These are phyloP conservation scores for Sylvilagus floridanus DNA, from an alignment of 2,797 vertebrate genomes.

Conservation along the genomic window DNA sequence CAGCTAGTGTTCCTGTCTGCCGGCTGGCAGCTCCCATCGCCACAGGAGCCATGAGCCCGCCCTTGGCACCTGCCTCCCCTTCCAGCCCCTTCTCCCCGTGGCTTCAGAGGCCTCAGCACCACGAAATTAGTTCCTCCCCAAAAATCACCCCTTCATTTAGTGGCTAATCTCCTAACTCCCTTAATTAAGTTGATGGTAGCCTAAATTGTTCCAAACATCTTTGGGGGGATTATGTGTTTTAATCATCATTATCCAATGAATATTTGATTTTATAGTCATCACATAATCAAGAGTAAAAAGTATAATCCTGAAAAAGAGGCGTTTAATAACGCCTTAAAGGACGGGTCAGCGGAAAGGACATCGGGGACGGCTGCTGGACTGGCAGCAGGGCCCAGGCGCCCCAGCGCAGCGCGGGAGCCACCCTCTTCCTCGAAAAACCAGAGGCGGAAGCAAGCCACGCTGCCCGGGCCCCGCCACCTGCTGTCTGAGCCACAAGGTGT, in stretches of 20 bases:
- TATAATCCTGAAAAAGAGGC: constrained; percentile 87
- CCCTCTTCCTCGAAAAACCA: neutral
- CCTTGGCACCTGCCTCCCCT: neutral
- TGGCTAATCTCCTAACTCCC: constrained; percentile 86
- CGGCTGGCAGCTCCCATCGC: neutral
- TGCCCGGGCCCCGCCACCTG: neutral
- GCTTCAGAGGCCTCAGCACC: constrained; percentile 60
- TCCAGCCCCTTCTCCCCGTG: constrained; percentile 22
- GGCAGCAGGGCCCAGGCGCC: neutral
- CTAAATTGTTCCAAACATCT: constrained; percentile 90
- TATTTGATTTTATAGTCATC: constrained; percentile 87
- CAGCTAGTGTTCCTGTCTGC: too few species aligned
- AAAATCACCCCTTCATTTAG: constrained; percentile 81
- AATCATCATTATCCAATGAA: constrained; percentile 88
- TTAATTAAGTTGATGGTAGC: constrained; percentile 88
- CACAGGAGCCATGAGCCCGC: neutral
- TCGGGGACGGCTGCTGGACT: constrained; percentile 77
- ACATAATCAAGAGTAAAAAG: constrained; percentile 89
- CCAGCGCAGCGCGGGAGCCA: constrained; percentile 72
- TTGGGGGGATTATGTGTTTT: constrained; percentile 90
- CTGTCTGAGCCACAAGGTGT: neutral
- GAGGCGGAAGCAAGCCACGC: neutral
- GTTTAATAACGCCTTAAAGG: constrained; percentile 87
- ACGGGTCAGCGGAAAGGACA: constrained; percentile 83
- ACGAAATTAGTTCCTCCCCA: constrained; percentile 73